Evolutionary conservation across 23 tunicate species (phyloP).

Genomic region (Phallusia fumigata): DNA sequence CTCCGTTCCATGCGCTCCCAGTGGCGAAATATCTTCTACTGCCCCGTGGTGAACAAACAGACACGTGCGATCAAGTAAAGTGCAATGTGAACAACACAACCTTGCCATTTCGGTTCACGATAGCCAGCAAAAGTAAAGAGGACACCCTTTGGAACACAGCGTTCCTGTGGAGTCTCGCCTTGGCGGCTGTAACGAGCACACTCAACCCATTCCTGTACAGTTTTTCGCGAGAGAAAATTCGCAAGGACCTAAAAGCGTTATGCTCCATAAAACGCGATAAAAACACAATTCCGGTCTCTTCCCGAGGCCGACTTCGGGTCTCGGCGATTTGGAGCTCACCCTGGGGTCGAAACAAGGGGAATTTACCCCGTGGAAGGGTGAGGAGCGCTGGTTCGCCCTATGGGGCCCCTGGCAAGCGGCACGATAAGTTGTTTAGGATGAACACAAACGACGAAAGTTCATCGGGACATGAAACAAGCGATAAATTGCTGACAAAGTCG

Average conservation of each 20-base stretch:
- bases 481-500: background rate
- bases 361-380: background rate
- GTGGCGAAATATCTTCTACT: constrained; percentile 10
- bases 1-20: constrained; percentile 56
- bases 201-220: constrained; percentile 63
- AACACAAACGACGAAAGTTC: background rate
- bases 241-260: constrained; percentile 32
- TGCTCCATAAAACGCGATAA: constrained; percentile 1
- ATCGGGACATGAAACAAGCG: background rate
- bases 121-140: background rate
- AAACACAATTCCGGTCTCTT: too few species aligned
- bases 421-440: background rate
- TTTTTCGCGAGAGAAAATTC: constrained; percentile 72
- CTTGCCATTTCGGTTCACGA: background rate
- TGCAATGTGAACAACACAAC: background rate
- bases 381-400: background rate
- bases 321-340: constrained; percentile 32
- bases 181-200: constrained; percentile 49
- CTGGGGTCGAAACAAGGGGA: constrained; percentile 16
- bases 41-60: background rate
- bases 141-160: constrained; percentile 4
- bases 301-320: background rate
- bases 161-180: constrained; percentile 58
- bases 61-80: background rate
- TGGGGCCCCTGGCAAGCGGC: background rate